phyloP scores from a whole-genome alignment of 2,888 invertebrate species.

The Rutpela maculata region DNA sequence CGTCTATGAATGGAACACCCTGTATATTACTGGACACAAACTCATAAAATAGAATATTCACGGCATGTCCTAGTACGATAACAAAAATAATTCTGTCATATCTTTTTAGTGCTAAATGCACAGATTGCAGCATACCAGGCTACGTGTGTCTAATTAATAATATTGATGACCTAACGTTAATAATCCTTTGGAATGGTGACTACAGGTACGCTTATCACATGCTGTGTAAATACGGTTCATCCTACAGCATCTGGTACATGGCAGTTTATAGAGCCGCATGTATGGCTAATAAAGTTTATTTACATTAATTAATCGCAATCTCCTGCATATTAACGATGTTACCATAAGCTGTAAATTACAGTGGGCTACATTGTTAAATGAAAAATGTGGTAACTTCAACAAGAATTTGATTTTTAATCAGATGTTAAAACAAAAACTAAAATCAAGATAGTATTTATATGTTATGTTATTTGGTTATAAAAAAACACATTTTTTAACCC shows the following conservation, averaged over 20 bases:
- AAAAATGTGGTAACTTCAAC: not conserved
- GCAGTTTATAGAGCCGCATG: constrained; percentile 18
- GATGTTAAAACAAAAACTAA: too few relatives aligned
- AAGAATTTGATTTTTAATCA: not conserved
- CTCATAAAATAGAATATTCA: too few relatives aligned
- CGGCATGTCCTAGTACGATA: not conserved
- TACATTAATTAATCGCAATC: constrained; percentile 13
- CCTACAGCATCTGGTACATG: constrained; percentile 23
- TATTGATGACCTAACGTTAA: constrained; percentile 25
- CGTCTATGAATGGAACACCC: too few relatives aligned
- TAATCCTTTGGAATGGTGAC: constrained; percentile 14
- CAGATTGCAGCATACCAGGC: not conserved
- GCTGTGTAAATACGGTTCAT: constrained; percentile 27
- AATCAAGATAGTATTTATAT: too few relatives aligned
- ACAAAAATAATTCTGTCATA: not conserved
- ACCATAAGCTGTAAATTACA: not conserved
- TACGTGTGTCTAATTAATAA: constrained; percentile 2
- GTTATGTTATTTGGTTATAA: too few relatives aligned
- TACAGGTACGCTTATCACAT: constrained; percentile 32
- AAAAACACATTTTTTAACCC: too few relatives aligned
- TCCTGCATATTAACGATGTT: not conserved
- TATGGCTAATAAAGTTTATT: constrained; percentile 13
- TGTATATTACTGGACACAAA: too few relatives aligned
- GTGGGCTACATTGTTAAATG: not conserved
- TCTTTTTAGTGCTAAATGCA: not conserved